Base-by-base conservation (phyloP, 1,140 invertebrate genomes). In the Rhizoglyphus robini region DNA sequence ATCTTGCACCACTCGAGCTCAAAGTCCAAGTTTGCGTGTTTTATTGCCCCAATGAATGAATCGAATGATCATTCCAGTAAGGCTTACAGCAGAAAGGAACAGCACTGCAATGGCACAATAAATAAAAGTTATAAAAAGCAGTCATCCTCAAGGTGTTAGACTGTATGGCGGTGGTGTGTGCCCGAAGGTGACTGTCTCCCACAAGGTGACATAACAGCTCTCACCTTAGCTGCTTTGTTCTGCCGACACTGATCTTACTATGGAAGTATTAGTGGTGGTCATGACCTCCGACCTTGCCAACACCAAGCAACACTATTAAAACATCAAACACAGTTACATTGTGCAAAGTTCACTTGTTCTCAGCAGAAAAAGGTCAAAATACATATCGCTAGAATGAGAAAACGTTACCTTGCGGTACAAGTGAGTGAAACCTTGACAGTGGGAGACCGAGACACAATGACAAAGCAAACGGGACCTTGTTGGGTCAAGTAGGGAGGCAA, bases 211-310 rank as follows among this genome's bases (percentile, higher is more conserved):
- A 41, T 41, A 41, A 41, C 36, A 11, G 36, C 36, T 41, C 36
- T 11, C n/a, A n/a, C n/a, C n/a, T n/a, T n/a, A n/a, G n/a, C n/a
- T n/a, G n/a, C n/a, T n/a, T n/a, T n/a, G n/a, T n/a, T n/a, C n/a
- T n/a, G n/a, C n/a, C n/a, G n/a, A n/a, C n/a, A n/a, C n/a, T n/a
- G n/a, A n/a, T n/a, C n/a, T n/a, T n/a, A n/a, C n/a, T n/a, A n/a
- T n/a, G n/a, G n/a, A 54, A 54, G 51, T 8, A 20, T 25, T 20
- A 15, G 15, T 25, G 8, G 20, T 54, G 51, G 23, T 20, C 8
- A 54, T 54, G 51, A 54, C 51, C 51, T 54, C 23, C 51, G 51
- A 54, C 51, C 51, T 54, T 54, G 51, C 8, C 8, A 32, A 54
- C 51, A 54, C 51, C 8, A 8, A 18, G 36, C 36, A 41, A 54